Percentiles rank a stretch among this genome's conserved stretches.
Evolutionary conservation across 1,140 invertebrate genomes (phyloP).

Genomic region (Micrasema longulum): DNA sequence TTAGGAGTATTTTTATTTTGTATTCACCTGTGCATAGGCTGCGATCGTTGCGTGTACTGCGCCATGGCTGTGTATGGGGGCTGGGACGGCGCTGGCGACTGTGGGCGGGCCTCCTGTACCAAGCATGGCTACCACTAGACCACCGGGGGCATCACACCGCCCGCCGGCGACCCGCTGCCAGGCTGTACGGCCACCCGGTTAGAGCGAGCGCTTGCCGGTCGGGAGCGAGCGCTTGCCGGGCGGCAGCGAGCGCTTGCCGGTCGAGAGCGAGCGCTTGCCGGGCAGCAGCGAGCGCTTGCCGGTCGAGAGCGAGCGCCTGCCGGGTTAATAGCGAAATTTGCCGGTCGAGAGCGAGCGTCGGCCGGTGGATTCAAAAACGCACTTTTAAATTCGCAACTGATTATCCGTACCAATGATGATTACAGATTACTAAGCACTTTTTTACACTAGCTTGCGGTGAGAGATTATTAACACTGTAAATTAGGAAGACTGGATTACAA

Average conservation of each 20-base stretch:
- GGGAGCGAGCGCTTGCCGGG: background rate
- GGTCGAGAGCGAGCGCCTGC: background rate
- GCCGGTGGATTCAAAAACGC: background rate
- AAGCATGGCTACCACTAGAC: conserved; percentile 51
- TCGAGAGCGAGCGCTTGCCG: background rate
- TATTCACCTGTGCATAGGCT: conserved; percentile 67
- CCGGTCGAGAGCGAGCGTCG: background rate
- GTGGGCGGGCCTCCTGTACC: conserved; percentile 60
- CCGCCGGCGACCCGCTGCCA: conserved; percentile 58
- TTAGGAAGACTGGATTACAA: conserved; percentile 23
- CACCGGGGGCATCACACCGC: conserved; percentile 57
- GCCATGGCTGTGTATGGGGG: conserved; percentile 57
- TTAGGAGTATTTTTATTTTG: too few relatives aligned
- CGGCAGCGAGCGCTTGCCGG: background rate
- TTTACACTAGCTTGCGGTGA: conserved; percentile 20
- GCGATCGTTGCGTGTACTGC: conserved; percentile 66
- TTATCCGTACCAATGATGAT: too few relatives aligned
- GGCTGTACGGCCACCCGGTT: background rate
- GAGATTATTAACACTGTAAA: conserved; percentile 28
- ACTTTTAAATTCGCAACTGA: too few relatives aligned
- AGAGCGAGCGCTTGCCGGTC: conserved; percentile 4
- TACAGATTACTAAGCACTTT: too few relatives aligned
- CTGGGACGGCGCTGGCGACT: conserved; percentile 39
- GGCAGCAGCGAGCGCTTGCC: background rate
- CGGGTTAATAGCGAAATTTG: background rate